These are phyloP conservation scores for Syrmaticus mikado DNA, from an alignment of 2,113 vertebrate genomes.

Conservation along the genomic window DNA sequence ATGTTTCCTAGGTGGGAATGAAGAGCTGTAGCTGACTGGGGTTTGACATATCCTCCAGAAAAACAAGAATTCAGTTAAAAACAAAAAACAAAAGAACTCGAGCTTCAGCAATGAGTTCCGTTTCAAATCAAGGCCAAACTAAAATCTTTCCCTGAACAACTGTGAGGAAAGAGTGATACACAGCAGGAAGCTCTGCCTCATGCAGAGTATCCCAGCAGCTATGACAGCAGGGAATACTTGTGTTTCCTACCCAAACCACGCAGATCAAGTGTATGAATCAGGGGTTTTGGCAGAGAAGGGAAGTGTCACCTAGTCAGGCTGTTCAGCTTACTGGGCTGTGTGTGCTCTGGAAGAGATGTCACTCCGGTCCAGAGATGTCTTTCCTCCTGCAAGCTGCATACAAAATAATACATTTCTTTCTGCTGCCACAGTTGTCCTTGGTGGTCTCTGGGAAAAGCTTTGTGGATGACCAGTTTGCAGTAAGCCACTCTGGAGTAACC, in stretches of 20 bases:
- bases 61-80: background rate
- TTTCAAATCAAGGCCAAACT: background rate
- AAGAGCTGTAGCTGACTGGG: background rate
- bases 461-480: background rate
- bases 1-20: background rate
- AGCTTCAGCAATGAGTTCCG: background rate
- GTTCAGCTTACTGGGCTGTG: background rate
- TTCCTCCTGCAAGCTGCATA: background rate
- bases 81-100: background rate
- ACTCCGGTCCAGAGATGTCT: background rate
- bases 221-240: background rate
- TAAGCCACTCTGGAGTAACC: background rate
- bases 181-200: background rate
- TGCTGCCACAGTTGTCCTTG: background rate
- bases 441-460: background rate
- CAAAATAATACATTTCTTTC: background rate
- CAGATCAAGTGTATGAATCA: background rate
- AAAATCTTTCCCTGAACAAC: background rate
- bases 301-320: background rate
- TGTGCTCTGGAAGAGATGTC: background rate
- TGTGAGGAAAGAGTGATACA: conserved; percentile 12
- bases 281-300: background rate
- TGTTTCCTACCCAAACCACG: background rate
- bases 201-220: background rate
- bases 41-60: fast-evolving